Evolutionary conservation across 1,140 invertebrate species (phyloP).

Genomic region (Penaeus japonicus): DNA sequence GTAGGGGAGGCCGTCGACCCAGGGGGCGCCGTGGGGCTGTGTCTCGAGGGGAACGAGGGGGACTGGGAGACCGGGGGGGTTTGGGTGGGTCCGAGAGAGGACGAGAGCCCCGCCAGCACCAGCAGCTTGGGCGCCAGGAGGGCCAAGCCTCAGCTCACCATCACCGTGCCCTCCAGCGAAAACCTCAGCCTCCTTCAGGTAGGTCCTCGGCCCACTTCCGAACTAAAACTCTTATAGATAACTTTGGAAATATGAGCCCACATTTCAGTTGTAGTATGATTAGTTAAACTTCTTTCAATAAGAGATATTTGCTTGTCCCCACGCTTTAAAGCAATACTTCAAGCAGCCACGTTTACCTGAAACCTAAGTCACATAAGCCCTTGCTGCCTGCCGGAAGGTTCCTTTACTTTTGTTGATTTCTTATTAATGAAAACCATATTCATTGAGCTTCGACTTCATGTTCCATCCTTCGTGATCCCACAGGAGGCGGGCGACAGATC

Average conservation of each 20-base stretch:
- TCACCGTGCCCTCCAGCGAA: constrained; percentile 46
- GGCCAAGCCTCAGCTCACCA: constrained; percentile 43
- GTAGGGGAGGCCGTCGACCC: background rate
- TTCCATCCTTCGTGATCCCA: background rate
- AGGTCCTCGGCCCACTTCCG: background rate
- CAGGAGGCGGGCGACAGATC: background rate
- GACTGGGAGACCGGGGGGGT: constrained; percentile 36
- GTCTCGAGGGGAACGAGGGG: constrained; percentile 17
- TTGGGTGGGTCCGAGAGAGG: constrained; percentile 34
- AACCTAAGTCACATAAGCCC: too few relatives aligned
- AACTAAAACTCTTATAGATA: background rate
- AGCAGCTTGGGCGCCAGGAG: constrained; percentile 27
- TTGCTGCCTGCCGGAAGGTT: background rate
- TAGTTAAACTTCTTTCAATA: too few relatives aligned
- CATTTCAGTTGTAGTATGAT: too few relatives aligned
- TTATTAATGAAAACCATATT: background rate
- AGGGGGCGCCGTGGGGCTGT: background rate
- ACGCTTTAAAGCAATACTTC: too few relatives aligned
- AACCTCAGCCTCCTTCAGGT: constrained; percentile 27
- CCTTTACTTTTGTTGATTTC: background rate
- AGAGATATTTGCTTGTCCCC: too few relatives aligned
- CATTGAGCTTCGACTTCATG: background rate
- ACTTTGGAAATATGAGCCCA: background rate
- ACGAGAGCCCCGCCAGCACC: background rate
- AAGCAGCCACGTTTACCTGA: too few relatives aligned